These are phyloP conservation scores for Allacma fusca DNA, from an alignment of 2,888 invertebrate genomes.

Conservation along the genomic window DNA sequence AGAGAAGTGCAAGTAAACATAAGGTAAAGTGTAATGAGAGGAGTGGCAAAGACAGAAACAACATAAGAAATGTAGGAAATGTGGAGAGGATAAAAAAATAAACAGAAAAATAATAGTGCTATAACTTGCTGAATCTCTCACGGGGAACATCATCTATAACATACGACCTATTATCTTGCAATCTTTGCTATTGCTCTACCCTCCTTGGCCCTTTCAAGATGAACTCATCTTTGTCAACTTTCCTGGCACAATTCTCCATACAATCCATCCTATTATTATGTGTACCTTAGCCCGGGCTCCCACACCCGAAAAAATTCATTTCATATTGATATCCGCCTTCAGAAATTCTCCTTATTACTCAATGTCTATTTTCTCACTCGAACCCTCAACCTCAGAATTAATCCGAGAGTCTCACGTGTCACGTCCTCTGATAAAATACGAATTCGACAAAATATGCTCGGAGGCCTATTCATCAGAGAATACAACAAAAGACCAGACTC, in stretches of 20 bases:
- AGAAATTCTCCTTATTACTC: too few species aligned
- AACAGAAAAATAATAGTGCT: constrained; percentile 59
- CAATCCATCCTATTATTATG: not conserved
- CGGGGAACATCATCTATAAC: constrained; percentile 60
- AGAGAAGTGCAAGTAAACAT: not conserved
- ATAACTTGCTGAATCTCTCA: constrained; percentile 58
- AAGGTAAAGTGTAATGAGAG: constrained; percentile 12
- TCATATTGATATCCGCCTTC: too few species aligned
- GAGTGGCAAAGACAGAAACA: not conserved
- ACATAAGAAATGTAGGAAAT: not conserved
- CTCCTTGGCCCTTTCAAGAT: constrained; percentile 18
- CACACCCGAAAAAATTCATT: too few species aligned
- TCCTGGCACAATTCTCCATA: not conserved
- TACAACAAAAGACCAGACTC: too few species aligned
- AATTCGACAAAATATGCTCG: too few species aligned
- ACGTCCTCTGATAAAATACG: too few species aligned
- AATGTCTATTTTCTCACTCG: too few species aligned
- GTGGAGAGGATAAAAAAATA: constrained; percentile 39
- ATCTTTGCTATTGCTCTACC: constrained; percentile 52
- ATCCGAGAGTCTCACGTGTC: too few species aligned
- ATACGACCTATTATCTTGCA: constrained; percentile 59
- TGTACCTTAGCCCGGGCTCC: not conserved
- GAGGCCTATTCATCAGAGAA: too few species aligned
- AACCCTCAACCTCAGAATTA: too few species aligned
- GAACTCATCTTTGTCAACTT: constrained; percentile 48